Evolutionary conservation across 2,888 invertebrate species (phyloP).

Genomic region (Trichopoda pennipes): DNA sequence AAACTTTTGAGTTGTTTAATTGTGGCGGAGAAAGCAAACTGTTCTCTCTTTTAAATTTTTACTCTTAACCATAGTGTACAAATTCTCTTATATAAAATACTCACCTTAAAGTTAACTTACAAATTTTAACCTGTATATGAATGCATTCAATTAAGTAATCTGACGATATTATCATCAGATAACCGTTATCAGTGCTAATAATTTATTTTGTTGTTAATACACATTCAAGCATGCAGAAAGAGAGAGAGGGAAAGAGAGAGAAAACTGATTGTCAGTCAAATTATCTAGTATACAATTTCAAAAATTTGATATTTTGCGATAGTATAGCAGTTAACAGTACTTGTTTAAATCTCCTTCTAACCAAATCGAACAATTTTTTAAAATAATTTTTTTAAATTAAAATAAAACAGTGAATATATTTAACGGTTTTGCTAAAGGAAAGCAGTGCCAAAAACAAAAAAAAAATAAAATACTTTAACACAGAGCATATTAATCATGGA

Average conservation of each 20-base stretch:
- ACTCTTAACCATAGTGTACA: too few relatives aligned
- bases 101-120: constrained; percentile 25
- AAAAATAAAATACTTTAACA: neutral
- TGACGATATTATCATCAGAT: constrained; percentile 63
- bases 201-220: constrained; percentile 56
- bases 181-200: constrained; percentile 62
- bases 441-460: constrained; percentile 3
- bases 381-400: neutral
- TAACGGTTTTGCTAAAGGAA: neutral
- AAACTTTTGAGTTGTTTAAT: too few relatives aligned
- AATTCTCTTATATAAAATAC: constrained; percentile 5
- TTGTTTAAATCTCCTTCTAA: constrained; percentile 53
- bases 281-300: constrained; percentile 14
- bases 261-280: constrained; percentile 4
- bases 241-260: neutral
- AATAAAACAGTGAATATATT: constrained; percentile 49
- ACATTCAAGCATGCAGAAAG: constrained; percentile 13
- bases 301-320: constrained; percentile 62
- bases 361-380: constrained; percentile 43
- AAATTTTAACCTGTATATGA: constrained; percentile 55
- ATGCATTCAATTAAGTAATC: constrained; percentile 60
- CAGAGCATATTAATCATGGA: constrained; percentile 62
- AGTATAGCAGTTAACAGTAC: constrained; percentile 54
- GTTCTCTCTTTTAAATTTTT: too few relatives aligned
- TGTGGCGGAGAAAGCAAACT: too few relatives aligned